These are phyloP conservation scores for Stramonita haemastoma DNA, from an alignment of 2,888 invertebrate species.

Conservation along the genomic window DNA sequence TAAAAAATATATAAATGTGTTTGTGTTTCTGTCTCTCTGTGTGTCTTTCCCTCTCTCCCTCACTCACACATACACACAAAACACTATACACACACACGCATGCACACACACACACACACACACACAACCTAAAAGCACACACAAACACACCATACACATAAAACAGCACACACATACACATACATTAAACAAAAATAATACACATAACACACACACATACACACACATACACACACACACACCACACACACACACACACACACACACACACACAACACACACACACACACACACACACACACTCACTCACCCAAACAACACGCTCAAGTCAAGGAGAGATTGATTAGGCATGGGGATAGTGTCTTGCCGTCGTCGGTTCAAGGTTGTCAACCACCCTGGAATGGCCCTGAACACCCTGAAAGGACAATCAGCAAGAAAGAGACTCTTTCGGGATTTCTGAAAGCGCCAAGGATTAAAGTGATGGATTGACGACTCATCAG, in stretches of 20 bases:
- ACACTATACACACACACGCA: not conserved
- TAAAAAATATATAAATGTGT: no score
- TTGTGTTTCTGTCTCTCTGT: not conserved
- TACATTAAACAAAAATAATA: no score
- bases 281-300: not conserved
- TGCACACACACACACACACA: not conserved
- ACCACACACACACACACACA: not conserved
- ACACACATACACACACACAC: not conserved
- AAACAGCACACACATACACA: no score
- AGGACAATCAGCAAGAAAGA: no score
- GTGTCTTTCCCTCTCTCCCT: not conserved
- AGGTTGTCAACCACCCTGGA: no score
- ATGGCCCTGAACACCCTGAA: no score
- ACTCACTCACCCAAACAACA: not conserved
- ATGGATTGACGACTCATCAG: no score
- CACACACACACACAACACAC: not conserved
- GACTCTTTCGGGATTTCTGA: no score
- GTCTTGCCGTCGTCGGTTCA: no score
- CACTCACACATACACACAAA: not conserved
- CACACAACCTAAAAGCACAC: not conserved
- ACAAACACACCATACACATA: not conserved
- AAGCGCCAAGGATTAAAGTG: no score
- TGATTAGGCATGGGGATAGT: no score
- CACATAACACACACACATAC: not conserved
- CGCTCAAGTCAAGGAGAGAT: no score